A percentile compares a stretch with the other conserved stretches of the same genome.
Conservation (phyloP, 1,140 invertebrate species). For the Meloidogyne hapla region DNA sequence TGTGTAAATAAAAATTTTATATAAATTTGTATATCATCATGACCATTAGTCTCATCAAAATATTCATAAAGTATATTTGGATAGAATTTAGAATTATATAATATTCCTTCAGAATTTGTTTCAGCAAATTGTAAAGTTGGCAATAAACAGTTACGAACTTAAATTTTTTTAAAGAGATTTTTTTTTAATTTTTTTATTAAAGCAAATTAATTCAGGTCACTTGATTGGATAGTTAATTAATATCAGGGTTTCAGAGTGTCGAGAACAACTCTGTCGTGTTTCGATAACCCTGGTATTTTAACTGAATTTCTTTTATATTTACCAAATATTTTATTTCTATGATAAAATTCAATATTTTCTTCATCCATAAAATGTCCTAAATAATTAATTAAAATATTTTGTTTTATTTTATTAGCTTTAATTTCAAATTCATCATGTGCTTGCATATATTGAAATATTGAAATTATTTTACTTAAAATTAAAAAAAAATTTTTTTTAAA, state of each 20-base stretch:
- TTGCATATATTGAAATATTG: slow-evolving; percentile 1
- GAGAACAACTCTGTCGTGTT: too few relatives aligned
- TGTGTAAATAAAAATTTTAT: background rate
- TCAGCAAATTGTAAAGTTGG: background rate
- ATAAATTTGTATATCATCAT: background rate
- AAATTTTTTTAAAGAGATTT: too few relatives aligned
- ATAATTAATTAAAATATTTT: background rate
- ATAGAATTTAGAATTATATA: background rate
- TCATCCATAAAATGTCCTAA: background rate
- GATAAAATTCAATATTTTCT: background rate
- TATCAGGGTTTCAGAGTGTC: too few relatives aligned
- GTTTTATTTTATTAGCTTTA: background rate
- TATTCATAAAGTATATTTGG: background rate
- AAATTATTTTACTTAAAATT: background rate
- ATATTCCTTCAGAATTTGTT: background rate
- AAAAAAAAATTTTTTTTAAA: background rate
- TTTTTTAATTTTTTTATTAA: too few relatives aligned
- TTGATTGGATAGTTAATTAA: too few relatives aligned
- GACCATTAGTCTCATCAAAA: background rate
- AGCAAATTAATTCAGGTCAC: too few relatives aligned
- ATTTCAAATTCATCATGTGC: background rate
- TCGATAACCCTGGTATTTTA: too few relatives aligned
- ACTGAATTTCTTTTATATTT: too few relatives aligned
- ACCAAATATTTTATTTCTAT: background rate
- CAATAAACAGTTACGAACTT: background rate